Evolutionary conservation across 2,888 invertebrate species (phyloP).

Genomic region (Sphinx pinastri): DNA sequence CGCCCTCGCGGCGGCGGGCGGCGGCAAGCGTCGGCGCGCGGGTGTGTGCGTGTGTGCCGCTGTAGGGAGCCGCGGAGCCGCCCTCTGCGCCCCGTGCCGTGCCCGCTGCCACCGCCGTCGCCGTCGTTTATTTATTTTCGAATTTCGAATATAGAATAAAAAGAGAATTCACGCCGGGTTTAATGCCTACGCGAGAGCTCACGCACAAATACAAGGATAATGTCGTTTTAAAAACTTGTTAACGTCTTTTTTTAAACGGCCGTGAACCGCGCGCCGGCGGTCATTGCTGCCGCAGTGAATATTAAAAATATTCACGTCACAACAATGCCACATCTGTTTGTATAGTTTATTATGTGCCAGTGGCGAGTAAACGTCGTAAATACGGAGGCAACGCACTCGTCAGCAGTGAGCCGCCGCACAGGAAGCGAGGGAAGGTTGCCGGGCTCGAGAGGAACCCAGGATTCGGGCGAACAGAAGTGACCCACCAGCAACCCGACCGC

Average conservation of each 20-base stretch:
- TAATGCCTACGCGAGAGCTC: conserved; percentile 24
- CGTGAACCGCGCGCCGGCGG: conserved; percentile 76
- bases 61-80: conserved; percentile 41
- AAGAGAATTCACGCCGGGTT: conserved; percentile 26
- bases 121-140: conserved; percentile 72
- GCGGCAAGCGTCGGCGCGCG: conserved; percentile 56
- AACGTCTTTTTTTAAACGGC: conserved; percentile 73
- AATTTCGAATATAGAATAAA: conserved; percentile 56
- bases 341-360: conserved; percentile 33
- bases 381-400: not conserved
- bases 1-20: conserved; percentile 71
- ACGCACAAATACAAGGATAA: conserved; percentile 45
- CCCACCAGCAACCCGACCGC: not conserved
- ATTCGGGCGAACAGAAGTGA: not conserved
- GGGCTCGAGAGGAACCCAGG: not conserved
- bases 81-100: conserved; percentile 50
- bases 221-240: conserved; percentile 53
- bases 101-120: conserved; percentile 34
- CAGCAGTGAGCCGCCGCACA: not conserved
- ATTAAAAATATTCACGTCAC: conserved; percentile 77
- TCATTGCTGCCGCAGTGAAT: conserved; percentile 78
- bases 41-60: conserved; percentile 55
- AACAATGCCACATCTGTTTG: conserved; percentile 51
- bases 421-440: conserved; percentile 1
- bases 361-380: not conserved